These are phyloP conservation scores for Apogon hyalosoma DNA, from an alignment of 2,797 vertebrate species.

Conservation along the genomic window DNA sequence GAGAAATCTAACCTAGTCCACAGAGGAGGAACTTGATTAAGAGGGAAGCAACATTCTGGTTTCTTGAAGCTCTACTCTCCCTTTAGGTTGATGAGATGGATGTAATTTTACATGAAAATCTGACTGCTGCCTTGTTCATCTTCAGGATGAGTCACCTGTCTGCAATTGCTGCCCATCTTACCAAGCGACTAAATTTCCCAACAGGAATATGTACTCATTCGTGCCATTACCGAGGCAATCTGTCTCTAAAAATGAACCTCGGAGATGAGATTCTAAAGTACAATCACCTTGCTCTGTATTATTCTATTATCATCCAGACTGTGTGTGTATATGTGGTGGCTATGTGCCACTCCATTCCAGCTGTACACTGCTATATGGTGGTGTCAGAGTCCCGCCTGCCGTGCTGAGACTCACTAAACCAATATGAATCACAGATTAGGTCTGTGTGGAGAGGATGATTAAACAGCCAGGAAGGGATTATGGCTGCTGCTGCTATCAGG, in stretches of 20 bases:
- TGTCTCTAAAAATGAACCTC: constrained; percentile 26
- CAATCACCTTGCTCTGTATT: constrained; percentile 27
- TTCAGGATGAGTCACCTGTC: constrained; percentile 12
- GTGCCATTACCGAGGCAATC: constrained; percentile 26
- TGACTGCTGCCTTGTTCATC: not conserved
- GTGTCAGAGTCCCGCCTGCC: constrained; percentile 22
- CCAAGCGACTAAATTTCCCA: not conserved
- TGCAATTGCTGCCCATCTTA: not conserved
- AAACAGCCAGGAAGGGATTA: constrained; percentile 51
- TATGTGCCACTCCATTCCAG: constrained; percentile 33
- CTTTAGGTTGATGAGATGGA: constrained; percentile 5
- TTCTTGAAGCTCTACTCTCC: constrained; percentile 5
- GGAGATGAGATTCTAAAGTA: constrained; percentile 38
- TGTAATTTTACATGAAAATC: constrained; percentile 4
- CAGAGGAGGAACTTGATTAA: not conserved
- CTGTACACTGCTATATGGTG: constrained; percentile 13
- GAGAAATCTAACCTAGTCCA: no score
- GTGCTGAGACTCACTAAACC: constrained; percentile 32
- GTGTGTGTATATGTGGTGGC: constrained; percentile 23
- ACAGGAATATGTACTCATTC: constrained; percentile 27
- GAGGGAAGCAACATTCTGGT: not conserved
- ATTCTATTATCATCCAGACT: constrained; percentile 31
- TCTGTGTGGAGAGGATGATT: constrained; percentile 57
- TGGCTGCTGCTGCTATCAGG: constrained; percentile 57
- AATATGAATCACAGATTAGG: constrained; percentile 70